Evolutionary conservation across 23 tunicate species (phyloP), one percentile per base, ranked within the genome.

Genomic region (Trididemnum nubilum): DNA sequence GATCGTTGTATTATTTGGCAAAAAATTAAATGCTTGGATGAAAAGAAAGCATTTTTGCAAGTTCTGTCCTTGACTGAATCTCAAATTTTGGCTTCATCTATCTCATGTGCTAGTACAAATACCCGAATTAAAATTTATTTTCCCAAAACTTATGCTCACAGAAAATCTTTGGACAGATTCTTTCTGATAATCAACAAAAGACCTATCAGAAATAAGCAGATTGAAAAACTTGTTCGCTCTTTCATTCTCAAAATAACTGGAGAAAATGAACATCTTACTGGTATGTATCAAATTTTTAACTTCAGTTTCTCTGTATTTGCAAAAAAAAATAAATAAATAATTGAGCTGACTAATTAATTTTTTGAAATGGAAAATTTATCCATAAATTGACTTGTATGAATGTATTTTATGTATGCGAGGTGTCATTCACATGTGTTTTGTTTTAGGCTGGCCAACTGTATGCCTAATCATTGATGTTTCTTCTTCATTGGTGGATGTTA

Each of bases 1-100:
- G 79, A 90, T 72, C 87, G 81, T 33, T 37, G 59, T 33, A n/a
- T 84, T 36, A 71, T 90, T 1, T 90, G 95, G 95, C 89, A 85
- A 49, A 85, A 72, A 61, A 82, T 86, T 2, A 22, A 35, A 31
- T 52, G 51, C 36, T 34, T 34, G 33, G 27, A 71, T 21, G 34
- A 50, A 25, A 79, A 38, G 34, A 65, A 51, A 2, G 79, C 94
- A 7, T 83, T 89, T 36, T 61, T 64, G 1, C 86, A 70, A 78
- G 79, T 83, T 54, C 31, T 83, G 36, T 71, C 54, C 0, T 36
- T 38, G 30, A 5, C 78, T 73, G 12, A 24, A 18, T 5, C 33
- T 9, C 25, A 73, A 12, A 28, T 73, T 73, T 28, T 15, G 9
- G 26, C 5, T 2, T 9, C 21, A 26, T 18, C 21, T 2, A 73